Percentiles rank a stretch among this genome's conserved stretches.
phyloP scores from a whole-genome alignment of 2,113 vertebrate species.

The Axis porcinus region DNA sequence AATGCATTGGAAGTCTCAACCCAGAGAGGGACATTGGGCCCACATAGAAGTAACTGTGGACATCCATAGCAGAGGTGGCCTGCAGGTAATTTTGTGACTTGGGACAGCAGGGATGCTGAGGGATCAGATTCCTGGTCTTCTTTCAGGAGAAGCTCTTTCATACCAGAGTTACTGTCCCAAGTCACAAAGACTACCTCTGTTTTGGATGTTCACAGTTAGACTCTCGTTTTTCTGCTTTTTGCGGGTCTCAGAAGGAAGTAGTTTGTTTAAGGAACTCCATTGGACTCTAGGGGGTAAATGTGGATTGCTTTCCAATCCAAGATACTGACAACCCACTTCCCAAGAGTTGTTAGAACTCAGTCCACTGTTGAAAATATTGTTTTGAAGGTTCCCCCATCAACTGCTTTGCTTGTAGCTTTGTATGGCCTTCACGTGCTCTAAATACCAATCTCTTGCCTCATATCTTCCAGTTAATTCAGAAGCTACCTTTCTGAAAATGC shows the following conservation, averaged over 20 bases:
- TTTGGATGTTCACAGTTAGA: background rate
- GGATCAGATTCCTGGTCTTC: background rate
- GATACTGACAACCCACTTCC: background rate
- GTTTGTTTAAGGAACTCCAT: background rate
- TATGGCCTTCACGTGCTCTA: background rate
- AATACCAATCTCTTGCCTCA: background rate
- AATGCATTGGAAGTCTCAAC: background rate
- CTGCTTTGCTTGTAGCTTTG: background rate
- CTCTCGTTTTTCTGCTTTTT: background rate
- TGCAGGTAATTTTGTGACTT: background rate
- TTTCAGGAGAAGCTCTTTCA: background rate
- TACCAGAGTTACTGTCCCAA: background rate
- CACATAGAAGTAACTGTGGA: background rate
- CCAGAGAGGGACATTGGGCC: background rate
- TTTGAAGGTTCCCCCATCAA: background rate
- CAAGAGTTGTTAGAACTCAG: background rate
- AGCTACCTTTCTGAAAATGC: background rate
- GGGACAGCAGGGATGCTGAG: background rate
- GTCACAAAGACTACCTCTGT: background rate
- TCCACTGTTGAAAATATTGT: background rate
- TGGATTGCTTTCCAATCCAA: background rate
- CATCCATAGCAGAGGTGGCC: background rate
- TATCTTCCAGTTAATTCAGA: background rate
- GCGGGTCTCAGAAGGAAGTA: background rate
- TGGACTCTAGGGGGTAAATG: background rate